Evolutionary conservation across 2,113 vertebrate species (phyloP).

Genomic region (Cebus imitator): DNA sequence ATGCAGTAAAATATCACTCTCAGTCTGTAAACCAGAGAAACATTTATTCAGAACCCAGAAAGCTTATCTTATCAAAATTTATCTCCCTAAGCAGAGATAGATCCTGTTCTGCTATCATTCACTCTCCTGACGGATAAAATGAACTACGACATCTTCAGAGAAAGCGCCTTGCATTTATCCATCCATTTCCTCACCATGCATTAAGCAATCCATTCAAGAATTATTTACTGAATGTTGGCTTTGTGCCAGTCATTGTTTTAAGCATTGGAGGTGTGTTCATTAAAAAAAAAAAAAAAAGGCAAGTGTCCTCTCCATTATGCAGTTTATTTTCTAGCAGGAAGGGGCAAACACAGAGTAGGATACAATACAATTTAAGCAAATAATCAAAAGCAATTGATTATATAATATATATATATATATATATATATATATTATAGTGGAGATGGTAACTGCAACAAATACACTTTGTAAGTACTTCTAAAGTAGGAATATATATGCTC

Average conservation of each 20-base stretch:
- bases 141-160: not conserved
- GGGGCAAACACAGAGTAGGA: accelerated
- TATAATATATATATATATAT: not conserved
- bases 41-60: not conserved
- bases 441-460: not conserved
- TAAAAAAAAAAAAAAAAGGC: not conserved
- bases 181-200: not conserved
- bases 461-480: not conserved
- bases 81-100: not conserved
- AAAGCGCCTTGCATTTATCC: not conserved
- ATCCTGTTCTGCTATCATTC: not conserved
- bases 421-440: not conserved
- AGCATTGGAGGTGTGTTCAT: not conserved
- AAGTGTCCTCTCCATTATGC: not conserved
- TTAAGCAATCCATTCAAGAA: not conserved
- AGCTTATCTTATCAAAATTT: not conserved
- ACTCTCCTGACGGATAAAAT: not conserved
- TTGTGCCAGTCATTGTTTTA: not conserved
- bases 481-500: not conserved
- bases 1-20: not conserved
- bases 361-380: not conserved
- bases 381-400: not conserved
- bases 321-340: not conserved
- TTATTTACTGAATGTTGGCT: not conserved
- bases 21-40: not conserved